Evolutionary conservation across 1,140 invertebrate species (phyloP), one percentile per base, ranked within the genome.

Genomic region (Hyles euphorbiae): DNA sequence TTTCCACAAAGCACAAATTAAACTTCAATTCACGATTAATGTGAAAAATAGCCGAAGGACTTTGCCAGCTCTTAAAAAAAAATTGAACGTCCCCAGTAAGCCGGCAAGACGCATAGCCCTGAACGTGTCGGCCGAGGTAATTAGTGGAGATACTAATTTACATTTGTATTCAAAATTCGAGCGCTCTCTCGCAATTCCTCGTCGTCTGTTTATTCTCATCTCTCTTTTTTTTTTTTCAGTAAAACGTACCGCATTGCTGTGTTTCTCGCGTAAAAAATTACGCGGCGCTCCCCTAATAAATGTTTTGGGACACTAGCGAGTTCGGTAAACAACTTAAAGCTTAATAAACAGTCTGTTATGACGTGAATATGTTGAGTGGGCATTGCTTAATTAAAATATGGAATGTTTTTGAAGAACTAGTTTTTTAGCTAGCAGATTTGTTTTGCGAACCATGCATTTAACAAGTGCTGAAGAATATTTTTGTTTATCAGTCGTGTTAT

Each of bases 81-180:
- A 87, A 85, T 76, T 72, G 70, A 74, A 76, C 74, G 76, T 78
- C 72, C 75, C 60, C 67, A 69, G 70, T 88, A 87, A 88, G 85
- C 81, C 85, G 60, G 71, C 64, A 88, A 88, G 86, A 88, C 76
- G 82, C 80, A 88, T 86, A 72, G 83, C 86, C 78, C 80, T 77
- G 78, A 70, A 86, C 85, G 83, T 83, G 83, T 83, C 83, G 79
- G 71, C 72, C 69, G 70, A 74, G 82, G 86, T 89, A 90, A 90
- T 90, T 90, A 90, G 88, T 87, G 79, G 78, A 81, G 85, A 87
- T 87, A 88, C 88, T 89, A 89, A 90, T 90, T 90, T 89, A 90
- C 89, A 90, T 90, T 90, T 89, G 89, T 89, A 90, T 90, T 90
- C 89, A 90, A 89, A 90, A 89, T 90, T 90, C 87, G 84, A 89